These are phyloP conservation scores for Periophthalmus magnuspinnatus DNA, from an alignment of 2,797 vertebrate genomes.

Conservation along the genomic window DNA sequence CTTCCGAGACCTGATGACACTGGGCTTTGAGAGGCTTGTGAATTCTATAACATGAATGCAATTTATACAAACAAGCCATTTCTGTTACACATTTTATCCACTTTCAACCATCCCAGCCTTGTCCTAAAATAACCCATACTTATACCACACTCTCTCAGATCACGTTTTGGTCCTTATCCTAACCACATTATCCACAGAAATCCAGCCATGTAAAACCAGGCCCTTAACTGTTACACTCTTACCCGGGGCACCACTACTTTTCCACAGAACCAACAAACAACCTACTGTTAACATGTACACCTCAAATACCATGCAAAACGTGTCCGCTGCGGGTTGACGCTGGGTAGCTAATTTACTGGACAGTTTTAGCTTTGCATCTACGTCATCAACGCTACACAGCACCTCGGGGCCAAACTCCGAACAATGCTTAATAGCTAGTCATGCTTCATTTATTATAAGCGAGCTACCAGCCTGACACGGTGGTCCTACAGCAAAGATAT, in stretches of 20 bases:
- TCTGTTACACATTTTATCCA: no score
- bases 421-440: constrained; percentile 54
- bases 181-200: constrained; percentile 12
- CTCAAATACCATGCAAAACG: constrained; percentile 11
- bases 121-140: no score
- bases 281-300: constrained; percentile 21
- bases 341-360: constrained; percentile 36
- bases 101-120: no score
- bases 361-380: constrained; percentile 37
- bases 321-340: constrained; percentile 10
- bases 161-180: background rate
- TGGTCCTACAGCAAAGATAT: constrained; percentile 39
- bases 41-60: no score
- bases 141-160: no score
- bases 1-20: no score
- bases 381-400: constrained; percentile 27
- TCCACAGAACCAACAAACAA: constrained; percentile 31
- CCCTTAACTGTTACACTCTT: background rate
- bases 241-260: background rate
- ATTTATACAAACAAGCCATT: no score
- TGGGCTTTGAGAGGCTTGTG: no score
- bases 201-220: constrained; percentile 12
- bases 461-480: constrained; percentile 46
- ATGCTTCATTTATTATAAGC: constrained; percentile 49
- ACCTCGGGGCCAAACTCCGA: constrained; percentile 43